Conservation (phyloP, 2,888 invertebrate species). For the Sphinx pinastri region DNA sequence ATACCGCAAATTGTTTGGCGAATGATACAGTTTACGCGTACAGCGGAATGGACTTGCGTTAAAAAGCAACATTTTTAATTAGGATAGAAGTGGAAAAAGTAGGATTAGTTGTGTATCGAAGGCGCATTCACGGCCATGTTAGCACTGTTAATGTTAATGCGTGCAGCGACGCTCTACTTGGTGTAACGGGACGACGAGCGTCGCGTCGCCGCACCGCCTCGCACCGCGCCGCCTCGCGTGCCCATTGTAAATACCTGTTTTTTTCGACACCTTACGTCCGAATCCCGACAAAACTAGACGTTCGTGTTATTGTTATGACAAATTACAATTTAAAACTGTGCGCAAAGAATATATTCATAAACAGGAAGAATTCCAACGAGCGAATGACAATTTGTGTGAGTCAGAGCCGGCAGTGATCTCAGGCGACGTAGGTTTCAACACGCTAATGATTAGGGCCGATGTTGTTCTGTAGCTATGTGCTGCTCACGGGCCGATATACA, state of each 20-base stretch:
- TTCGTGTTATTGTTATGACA: not conserved
- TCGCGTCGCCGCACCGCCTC: not conserved
- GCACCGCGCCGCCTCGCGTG: constrained; percentile 49
- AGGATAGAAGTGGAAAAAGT: constrained; percentile 15
- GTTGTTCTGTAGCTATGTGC: not conserved
- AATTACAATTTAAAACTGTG: not conserved
- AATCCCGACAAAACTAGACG: constrained; percentile 7
- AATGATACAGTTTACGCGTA: not conserved
- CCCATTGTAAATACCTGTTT: constrained; percentile 31
- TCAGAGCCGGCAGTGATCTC: constrained; percentile 5
- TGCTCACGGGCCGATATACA: constrained; percentile 1
- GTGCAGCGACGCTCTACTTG: constrained; percentile 71
- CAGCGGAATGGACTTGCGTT: not conserved
- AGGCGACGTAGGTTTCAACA: not conserved
- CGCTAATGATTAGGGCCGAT: not conserved
- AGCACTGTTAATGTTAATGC: constrained; percentile 57
- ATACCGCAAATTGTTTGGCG: not conserved
- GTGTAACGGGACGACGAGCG: constrained; percentile 53
- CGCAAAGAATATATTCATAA: constrained; percentile 7
- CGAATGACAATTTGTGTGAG: constrained; percentile 2
- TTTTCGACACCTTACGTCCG: constrained; percentile 46
- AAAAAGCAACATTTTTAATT: constrained; percentile 4
- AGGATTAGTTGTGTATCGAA: constrained; percentile 17
- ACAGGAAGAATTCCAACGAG: constrained; percentile 9
- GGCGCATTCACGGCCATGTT: constrained; percentile 28